Evolutionary conservation across 2,888 invertebrate genomes (phyloP), one percentile per base, ranked within the genome.

Genomic region (Aporophyla lueneburgensis): DNA sequence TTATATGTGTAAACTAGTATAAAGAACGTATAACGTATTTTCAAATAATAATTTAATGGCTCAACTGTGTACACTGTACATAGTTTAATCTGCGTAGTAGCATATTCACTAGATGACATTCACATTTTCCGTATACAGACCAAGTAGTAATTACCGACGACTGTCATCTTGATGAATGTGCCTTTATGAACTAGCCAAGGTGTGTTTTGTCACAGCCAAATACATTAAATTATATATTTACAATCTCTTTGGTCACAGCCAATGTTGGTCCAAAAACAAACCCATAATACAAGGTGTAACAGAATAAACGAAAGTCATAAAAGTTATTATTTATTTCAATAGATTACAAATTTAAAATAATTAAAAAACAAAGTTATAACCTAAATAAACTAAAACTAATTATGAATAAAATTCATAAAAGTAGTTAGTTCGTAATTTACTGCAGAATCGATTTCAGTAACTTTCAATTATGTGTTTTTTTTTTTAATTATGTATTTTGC

Each of bases 101-200:
- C 46, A 54, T n/a, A 74, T 54, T 61, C 59, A 59, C 43, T 14
- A 49, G 24, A 67, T 76, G 67, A 59, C 68, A 61, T 68, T 67
- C 59, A 76, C 53, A 67, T 63, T 76, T 76, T 46, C 27, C 14
- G 33, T 65, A 59, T 65, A 59, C 27, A 24, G 43, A 66, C 46
- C 46, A 33, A 51, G 65, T 73, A 63, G 51, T 65, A n/a, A 59
- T 51, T 65, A 58, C 40, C 21, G 27, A 51, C 24, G 9, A 53
- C n/a, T 46, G 33, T 14, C 6, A 53, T 53, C 2, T 16, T 71
- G 40, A 71, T 72, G 3, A 33, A 72, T 69, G 16, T 46, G n/a
- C 16, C 5, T 43, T 3, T 33, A 46, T 40, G 46, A 16, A 27
- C 5, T 40, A 40, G 24, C 10, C n/a, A 53, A 54, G 24, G 16